Conservation (phyloP, 1,140 invertebrate genomes). For the Plectrocnemia conspersa region DNA sequence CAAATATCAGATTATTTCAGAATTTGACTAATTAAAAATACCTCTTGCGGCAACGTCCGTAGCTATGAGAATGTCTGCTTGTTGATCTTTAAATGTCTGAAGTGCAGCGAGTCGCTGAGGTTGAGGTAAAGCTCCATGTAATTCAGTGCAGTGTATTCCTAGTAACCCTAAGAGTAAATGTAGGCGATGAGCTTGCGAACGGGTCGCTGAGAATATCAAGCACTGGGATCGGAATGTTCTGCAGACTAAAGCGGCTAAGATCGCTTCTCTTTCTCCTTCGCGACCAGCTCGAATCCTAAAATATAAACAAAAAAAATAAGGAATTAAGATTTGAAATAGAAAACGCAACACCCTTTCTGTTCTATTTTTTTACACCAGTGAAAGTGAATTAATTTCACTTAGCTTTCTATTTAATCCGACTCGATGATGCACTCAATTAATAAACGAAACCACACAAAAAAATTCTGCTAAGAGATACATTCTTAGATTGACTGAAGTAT, state of each 20-base stretch:
- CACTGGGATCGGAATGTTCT: conserved; percentile 88
- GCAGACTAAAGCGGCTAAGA: conserved; percentile 85
- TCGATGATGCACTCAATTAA: too few species aligned
- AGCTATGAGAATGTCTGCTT: conserved; percentile 87
- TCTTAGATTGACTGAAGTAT: too few species aligned
- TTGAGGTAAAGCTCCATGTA: conserved; percentile 94
- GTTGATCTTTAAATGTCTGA: conserved; percentile 83
- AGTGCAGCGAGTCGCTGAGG: conserved; percentile 84
- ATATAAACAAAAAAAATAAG: conserved; percentile 7
- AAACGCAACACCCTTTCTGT: too few species aligned
- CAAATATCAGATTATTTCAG: not conserved
- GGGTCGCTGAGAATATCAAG: conserved; percentile 96
- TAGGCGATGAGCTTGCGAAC: conserved; percentile 87
- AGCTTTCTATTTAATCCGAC: too few species aligned
- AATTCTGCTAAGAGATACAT: too few species aligned
- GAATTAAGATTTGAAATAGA: conserved; percentile 1
- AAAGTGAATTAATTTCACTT: too few species aligned
- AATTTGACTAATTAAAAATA: not conserved
- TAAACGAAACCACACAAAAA: too few species aligned
- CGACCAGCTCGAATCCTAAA: conserved; percentile 51
- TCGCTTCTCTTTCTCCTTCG: conserved; percentile 86
- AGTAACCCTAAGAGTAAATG: conserved; percentile 87
- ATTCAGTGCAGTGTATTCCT: conserved; percentile 76
- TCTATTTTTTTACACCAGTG: too few species aligned
- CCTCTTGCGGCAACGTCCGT: conserved; percentile 94